Evolutionary conservation across 1,140 invertebrate genomes (phyloP).

Genomic region (Drosophila melanogaster): DNA sequence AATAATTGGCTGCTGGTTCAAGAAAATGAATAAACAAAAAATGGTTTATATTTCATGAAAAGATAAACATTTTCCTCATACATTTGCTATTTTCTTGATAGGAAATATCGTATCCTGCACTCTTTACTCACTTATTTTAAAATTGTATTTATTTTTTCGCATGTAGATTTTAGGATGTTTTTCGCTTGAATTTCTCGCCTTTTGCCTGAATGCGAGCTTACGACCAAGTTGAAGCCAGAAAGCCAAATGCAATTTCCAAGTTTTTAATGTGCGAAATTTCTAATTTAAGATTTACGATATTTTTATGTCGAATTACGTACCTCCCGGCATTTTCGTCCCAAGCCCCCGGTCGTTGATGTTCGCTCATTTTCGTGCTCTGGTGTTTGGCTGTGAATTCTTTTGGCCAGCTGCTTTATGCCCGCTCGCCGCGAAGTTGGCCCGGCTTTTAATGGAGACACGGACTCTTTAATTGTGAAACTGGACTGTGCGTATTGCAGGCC

Average conservation of each 20-base stretch:
- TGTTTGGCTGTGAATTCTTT: conserved; percentile 73
- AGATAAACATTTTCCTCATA: no score
- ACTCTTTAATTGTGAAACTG: conserved; percentile 58
- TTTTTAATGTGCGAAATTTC: conserved; percentile 83
- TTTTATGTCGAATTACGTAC: conserved; percentile 80
- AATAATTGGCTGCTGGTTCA: background rate
- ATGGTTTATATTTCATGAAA: no score
- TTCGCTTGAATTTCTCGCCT: conserved; percentile 39
- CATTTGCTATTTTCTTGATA: no score
- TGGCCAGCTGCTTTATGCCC: conserved; percentile 42
- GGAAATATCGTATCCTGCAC: no score
- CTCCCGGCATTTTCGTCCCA: background rate
- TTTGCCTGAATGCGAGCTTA: conserved; percentile 32
- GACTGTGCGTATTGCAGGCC: conserved; percentile 23
- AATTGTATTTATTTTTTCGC: background rate
- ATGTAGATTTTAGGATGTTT: conserved; percentile 55
- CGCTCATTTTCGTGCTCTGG: conserved; percentile 70
- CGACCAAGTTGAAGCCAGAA: conserved; percentile 40
- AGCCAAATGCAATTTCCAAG: conserved; percentile 82
- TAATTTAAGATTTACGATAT: conserved; percentile 84
- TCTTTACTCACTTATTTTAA: background rate
- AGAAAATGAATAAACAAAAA: background rate
- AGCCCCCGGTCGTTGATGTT: conserved; percentile 46
- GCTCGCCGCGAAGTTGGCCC: conserved; percentile 45
- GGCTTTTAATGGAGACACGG: conserved; percentile 58